These are phyloP conservation scores for Bufo bufo DNA, from an alignment of 2,113 vertebrate species.

Conservation along the genomic window DNA sequence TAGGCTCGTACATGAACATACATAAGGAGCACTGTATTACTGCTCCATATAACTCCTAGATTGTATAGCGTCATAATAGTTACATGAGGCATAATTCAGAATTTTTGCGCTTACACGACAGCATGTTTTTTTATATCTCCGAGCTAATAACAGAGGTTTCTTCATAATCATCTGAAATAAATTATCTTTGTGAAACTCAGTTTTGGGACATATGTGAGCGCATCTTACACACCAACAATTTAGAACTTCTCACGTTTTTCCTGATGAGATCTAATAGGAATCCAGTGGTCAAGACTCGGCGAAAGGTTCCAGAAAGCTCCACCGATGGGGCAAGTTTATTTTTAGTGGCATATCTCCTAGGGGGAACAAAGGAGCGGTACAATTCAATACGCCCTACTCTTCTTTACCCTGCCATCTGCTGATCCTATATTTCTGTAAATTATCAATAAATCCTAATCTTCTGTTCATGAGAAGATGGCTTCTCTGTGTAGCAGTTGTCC, in stretches of 20 bases:
- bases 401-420: background rate
- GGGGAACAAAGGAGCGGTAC: background rate
- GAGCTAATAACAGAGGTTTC: background rate
- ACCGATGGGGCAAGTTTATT: no score
- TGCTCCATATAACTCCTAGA: no score
- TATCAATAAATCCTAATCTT: background rate
- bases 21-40: no score
- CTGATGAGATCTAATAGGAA: background rate
- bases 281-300: background rate
- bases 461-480: background rate
- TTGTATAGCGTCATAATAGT: no score
- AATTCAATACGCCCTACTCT: background rate
- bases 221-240: background rate
- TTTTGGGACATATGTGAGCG: background rate
- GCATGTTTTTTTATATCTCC: no score
- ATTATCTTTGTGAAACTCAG: background rate
- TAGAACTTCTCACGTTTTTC: background rate
- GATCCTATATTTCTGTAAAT: no score
- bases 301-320: no score
- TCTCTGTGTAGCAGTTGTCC: background rate
- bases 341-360: no score
- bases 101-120: no score
- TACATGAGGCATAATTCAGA: no score
- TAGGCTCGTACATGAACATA: no score
- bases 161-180: background rate